These are phyloP conservation scores for Enteromius viviparus DNA, from an alignment of 2,797 vertebrate genomes.

Conservation along the genomic window DNA sequence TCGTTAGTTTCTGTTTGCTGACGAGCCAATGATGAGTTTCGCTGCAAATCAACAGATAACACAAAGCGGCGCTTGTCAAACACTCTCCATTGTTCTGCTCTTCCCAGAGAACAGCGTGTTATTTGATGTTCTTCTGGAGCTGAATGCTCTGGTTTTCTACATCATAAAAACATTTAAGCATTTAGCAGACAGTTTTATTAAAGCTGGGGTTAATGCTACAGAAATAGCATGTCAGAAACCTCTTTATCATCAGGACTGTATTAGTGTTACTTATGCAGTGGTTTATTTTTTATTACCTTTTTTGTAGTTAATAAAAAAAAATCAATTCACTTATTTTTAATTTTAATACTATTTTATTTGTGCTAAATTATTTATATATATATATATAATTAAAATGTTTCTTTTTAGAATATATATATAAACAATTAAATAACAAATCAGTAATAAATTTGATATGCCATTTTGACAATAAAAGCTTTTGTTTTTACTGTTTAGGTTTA, in stretches of 20 bases:
- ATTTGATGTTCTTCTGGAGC: neutral
- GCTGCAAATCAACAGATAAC: neutral
- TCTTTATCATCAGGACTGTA: neutral
- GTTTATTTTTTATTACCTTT: no score
- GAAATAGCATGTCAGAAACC: neutral
- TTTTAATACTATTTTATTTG: no score
- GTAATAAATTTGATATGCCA: neutral
- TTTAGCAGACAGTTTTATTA: neutral
- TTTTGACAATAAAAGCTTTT: neutral
- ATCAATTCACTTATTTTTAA: no score
- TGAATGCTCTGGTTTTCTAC: neutral
- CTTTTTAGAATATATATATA: no score
- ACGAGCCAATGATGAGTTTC: conserved; percentile 28
- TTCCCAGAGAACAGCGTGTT: neutral
- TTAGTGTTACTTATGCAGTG: neutral
- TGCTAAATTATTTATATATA: no score
- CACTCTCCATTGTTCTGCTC: neutral
- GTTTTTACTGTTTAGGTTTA: neutral
- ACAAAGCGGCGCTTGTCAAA: neutral
- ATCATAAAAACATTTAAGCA: neutral
- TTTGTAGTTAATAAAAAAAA: no score
- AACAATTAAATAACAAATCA: no score
- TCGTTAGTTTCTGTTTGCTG: conserved; percentile 61
- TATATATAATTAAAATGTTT: no score
- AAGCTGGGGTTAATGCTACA: neutral